phyloP scores from a whole-genome alignment of 1,140 invertebrate species.

The Sycophaga agraensis region DNA sequence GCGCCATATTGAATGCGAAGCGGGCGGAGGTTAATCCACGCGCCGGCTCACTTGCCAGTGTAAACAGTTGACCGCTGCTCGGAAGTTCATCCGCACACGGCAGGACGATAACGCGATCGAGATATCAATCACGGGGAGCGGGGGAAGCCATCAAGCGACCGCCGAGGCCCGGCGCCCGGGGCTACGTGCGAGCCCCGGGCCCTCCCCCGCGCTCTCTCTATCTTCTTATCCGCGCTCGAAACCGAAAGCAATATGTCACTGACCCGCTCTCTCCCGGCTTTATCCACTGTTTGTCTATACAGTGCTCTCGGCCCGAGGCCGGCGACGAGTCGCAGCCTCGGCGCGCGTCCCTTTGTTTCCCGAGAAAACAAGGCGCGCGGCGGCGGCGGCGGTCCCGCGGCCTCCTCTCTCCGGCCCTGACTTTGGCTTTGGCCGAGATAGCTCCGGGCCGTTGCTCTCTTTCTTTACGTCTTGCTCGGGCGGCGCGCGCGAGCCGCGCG shows the following conservation, averaged over 20 bases:
- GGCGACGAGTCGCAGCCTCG: background rate
- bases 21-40: no score
- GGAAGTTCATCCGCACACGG: background rate
- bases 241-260: conserved; percentile 22
- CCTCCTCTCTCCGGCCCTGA: conserved; percentile 34
- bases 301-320: conserved; percentile 27
- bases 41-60: no score
- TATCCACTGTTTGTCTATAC: conserved; percentile 1
- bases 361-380: conserved; percentile 28
- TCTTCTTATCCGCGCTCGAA: background rate
- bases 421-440: conserved; percentile 41
- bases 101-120: background rate
- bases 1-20: no score
- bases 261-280: conserved; percentile 30
- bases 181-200: no score
- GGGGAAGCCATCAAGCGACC: background rate
- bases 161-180: no score
- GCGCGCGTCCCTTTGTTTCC: conserved; percentile 35
- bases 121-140: background rate
- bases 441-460: conserved; percentile 6
- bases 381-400: no score
- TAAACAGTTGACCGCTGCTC: background rate
- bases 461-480: background rate
- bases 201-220: no score
- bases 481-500: background rate